Evolutionary conservation across 2,113 vertebrate species (phyloP).

Genomic region (Morphnarchus princeps): DNA sequence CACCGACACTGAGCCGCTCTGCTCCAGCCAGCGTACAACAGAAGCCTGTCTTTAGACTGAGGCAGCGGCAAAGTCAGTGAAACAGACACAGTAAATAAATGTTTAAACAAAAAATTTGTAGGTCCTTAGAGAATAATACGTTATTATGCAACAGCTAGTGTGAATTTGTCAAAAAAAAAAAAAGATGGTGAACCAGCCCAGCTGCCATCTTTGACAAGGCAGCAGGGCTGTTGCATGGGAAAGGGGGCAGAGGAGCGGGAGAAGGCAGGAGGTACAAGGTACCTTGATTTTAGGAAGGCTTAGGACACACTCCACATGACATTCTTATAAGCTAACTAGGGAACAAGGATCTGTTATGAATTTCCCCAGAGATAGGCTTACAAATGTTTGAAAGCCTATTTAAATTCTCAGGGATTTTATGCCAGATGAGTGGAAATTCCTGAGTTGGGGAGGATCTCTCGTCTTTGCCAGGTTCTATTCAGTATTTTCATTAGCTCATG

Average conservation of each 20-base stretch:
- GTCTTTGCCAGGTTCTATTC: not conserved
- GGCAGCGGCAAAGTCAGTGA: not conserved
- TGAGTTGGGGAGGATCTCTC: not conserved
- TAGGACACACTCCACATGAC: not conserved
- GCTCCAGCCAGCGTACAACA: fast-evolving
- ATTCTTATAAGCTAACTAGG: not conserved
- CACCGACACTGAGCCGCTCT: not conserved
- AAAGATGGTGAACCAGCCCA: not conserved
- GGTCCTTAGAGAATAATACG: fast-evolving
- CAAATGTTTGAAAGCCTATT: not conserved
- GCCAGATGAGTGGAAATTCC: not conserved
- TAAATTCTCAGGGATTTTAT: not conserved
- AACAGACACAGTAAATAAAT: not conserved
- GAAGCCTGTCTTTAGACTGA: not conserved
- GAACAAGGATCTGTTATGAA: not conserved
- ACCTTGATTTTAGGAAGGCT: not conserved
- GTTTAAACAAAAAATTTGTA: not conserved
- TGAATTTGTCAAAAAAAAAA: not conserved
- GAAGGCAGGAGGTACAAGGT: not conserved
- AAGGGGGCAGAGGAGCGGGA: not conserved
- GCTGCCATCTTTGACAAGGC: not conserved
- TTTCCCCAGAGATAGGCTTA: not conserved
- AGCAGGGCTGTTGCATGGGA: not conserved
- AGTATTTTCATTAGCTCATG: not conserved
- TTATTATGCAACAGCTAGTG: not conserved